Evolutionary conservation across 1,140 invertebrate species (phyloP).

Genomic region (Condylostylus longicornis): DNA sequence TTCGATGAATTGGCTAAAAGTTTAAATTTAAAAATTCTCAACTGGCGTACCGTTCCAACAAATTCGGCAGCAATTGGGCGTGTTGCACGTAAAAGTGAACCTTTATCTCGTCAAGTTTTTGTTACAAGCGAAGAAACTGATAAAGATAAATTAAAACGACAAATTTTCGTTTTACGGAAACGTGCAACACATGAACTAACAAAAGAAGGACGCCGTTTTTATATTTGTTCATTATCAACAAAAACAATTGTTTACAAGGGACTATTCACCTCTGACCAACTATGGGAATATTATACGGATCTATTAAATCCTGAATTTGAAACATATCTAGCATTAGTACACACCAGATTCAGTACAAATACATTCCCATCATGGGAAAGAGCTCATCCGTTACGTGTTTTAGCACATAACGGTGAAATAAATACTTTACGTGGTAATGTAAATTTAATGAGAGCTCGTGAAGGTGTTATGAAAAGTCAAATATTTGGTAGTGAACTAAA

Average conservation of each 20-base stretch:
- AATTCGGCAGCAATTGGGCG: slow-evolving; percentile 70
- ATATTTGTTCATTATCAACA: slow-evolving; percentile 88
- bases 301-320: slow-evolving; percentile 66
- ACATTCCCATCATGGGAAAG: slow-evolving; percentile 98
- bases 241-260: slow-evolving; percentile 95
- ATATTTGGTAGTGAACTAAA: slow-evolving; percentile 68
- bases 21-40: slow-evolving; percentile 63
- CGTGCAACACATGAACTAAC: slow-evolving; percentile 78
- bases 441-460: slow-evolving; percentile 95
- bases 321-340: slow-evolving; percentile 89
- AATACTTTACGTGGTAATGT: slow-evolving; percentile 96
- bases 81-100: slow-evolving; percentile 85
- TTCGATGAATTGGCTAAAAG: slow-evolving; percentile 70
- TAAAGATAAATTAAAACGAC: slow-evolving; percentile 44
- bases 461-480: slow-evolving; percentile 90
- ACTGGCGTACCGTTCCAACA: slow-evolving; percentile 84
- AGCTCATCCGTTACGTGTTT: slow-evolving; percentile 88
- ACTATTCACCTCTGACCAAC: slow-evolving; percentile 85
- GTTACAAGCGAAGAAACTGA: slow-evolving; percentile 44
- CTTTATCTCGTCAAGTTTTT: slow-evolving; percentile 90
- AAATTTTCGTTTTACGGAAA: slow-evolving; percentile 88
- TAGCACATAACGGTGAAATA: slow-evolving; percentile 99
- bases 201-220: slow-evolving; percentile 72
- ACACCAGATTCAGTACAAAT: slow-evolving; percentile 95
- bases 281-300: slow-evolving; percentile 67